Base-by-base conservation (phyloP, 2,113 vertebrate species). In the Heloderma charlesbogerti region DNA sequence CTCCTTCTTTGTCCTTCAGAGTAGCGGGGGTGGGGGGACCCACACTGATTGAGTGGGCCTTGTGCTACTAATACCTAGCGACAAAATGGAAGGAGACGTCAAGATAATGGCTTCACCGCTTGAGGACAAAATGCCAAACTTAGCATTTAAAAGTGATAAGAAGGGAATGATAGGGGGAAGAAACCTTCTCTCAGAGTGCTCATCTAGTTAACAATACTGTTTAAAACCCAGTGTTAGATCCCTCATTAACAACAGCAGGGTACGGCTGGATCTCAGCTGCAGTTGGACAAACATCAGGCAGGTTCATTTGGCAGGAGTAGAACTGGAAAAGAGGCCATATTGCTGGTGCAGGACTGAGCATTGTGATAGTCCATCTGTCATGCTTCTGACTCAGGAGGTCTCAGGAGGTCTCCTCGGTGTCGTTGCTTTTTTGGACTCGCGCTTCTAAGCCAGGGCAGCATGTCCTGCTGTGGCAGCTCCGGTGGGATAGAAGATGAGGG, bases 1-100 rank as follows among this genome's bases (percentile, higher is more conserved):
- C 67, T 54, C 18, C 48, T 57, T n/a, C 51, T 60, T 40, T 60
- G 67, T 87, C 1, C 8, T 90, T 85, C 40, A 43, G 63, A 18
- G 13, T 25, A 3, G 15, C 16, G 77, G 27, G 5, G 0, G 13
- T n/a, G 79, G 25, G 8, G 0, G 7, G 22, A 2, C 63, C 3
- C 51, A 7, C 37, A 67, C 81, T 86, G 27, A 81, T 93, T 86
- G 86, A 78, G 89, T 72, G 89, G 60, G 4, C 71, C 20, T 87
- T 4, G 89, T 25, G 69, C 86, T 89, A 25, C 63, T 7, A 16
- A 67, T 67, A 43, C 63, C 88, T 69, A 63, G 37, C 78, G 25
- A 69, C 16, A 34, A 37, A 89, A 89, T 0, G 31, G 54, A 78
- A 88, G 43, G 57, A 37, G 60, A 93, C 86, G 92, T 78, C 45